phyloP scores from a whole-genome alignment of 2,797 vertebrate genomes.

The Catostomus latipinnis region DNA sequence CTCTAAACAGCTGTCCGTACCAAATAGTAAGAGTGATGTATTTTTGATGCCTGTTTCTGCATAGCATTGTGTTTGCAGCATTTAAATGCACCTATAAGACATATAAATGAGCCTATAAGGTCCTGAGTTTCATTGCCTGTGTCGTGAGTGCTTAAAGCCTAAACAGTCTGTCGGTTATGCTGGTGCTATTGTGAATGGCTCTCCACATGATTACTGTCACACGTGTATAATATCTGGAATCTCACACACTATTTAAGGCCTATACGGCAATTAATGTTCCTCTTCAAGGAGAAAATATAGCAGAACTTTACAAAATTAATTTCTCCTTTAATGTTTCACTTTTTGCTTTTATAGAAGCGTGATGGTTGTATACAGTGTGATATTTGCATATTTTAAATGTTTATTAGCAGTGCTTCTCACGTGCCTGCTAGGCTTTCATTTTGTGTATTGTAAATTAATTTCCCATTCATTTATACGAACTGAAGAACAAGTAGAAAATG shows the following conservation, averaged over 20 bases:
- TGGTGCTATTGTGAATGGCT: slow-evolving; percentile 24
- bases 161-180: slow-evolving; percentile 1
- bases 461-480: no score
- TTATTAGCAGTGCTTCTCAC: no score
- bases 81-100: not conserved
- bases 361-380: no score
- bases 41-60: slow-evolving; percentile 34
- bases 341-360: no score
- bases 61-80: slow-evolving; percentile 15
- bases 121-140: not conserved
- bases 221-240: not conserved
- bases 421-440: no score
- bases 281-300: no score
- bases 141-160: not conserved
- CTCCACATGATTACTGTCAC: not conserved
- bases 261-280: not conserved
- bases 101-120: not conserved
- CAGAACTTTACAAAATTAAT: not conserved
- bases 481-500: no score
- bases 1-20: slow-evolving; percentile 23
- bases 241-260: not conserved
- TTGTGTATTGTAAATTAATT: no score
- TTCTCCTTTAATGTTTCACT: not conserved
- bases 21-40: slow-evolving; percentile 11
- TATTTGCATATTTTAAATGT: no score